These are phyloP conservation scores for Thumatha senex DNA, from an alignment of 2,888 invertebrate genomes.

Conservation along the genomic window DNA sequence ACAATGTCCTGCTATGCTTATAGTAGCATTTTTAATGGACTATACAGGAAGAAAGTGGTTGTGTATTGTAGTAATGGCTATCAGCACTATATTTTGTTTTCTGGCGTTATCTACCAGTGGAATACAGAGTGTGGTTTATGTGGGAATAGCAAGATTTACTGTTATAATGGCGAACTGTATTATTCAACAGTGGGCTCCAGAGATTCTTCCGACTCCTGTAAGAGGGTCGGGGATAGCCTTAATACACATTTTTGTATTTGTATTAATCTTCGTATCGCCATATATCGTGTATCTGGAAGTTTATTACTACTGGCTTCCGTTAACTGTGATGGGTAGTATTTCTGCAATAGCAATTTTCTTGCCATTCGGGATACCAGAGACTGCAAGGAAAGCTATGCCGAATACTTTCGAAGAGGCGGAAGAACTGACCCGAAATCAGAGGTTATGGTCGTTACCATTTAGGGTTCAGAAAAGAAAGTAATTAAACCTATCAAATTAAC, in stretches of 20 bases:
- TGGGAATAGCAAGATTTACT: conserved; percentile 59
- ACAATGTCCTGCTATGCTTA: conserved; percentile 59
- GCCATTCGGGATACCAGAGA: conserved; percentile 60
- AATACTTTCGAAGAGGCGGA: conserved; percentile 69
- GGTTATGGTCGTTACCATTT: not conserved
- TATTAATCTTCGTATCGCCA: conserved; percentile 59
- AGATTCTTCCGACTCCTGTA: conserved; percentile 62
- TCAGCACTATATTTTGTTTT: conserved; percentile 51
- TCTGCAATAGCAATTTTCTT: conserved; percentile 44
- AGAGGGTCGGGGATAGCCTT: conserved; percentile 59
- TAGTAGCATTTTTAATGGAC: conserved; percentile 61
- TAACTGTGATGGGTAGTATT: conserved; percentile 48
- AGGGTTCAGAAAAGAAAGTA: too few relatives aligned
- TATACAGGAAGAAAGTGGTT: conserved; percentile 58
- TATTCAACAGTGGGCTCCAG: conserved; percentile 62
- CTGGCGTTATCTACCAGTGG: conserved; percentile 53
- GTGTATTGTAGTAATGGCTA: conserved; percentile 35
- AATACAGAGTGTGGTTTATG: conserved; percentile 55
- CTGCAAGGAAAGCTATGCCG: conserved; percentile 62
- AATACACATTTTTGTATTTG: conserved; percentile 59
- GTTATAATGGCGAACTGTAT: conserved; percentile 59
- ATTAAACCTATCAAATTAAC: too few relatives aligned
- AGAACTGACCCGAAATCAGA: conserved; percentile 44
- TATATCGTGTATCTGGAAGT: conserved; percentile 63
- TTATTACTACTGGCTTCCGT: conserved; percentile 55